phyloP scores from a whole-genome alignment of 2,888 invertebrate species.

The Chymomyza procnemis region DNA sequence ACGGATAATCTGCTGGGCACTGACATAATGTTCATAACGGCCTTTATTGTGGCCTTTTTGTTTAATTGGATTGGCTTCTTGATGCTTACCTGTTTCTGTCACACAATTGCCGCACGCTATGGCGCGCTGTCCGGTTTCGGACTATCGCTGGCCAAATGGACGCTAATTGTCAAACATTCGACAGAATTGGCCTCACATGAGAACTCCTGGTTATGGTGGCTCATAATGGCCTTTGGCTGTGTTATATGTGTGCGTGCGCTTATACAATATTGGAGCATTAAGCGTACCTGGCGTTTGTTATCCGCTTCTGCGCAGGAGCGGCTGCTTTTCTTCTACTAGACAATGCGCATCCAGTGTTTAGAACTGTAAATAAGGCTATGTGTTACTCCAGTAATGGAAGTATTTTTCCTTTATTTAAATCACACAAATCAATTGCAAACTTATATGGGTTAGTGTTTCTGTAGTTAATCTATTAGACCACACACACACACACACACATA shows the following conservation, averaged over 20 bases:
- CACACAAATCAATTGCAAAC: constrained; percentile 35
- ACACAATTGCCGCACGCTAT: constrained; percentile 94
- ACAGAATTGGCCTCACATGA: constrained; percentile 91
- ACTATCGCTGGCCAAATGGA: constrained; percentile 95
- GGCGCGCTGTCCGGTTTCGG: constrained; percentile 96
- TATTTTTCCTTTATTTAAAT: constrained; percentile 25
- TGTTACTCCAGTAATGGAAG: constrained; percentile 21
- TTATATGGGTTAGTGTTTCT: constrained; percentile 56
- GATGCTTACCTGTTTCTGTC: constrained; percentile 94
- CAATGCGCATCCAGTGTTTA: constrained; percentile 11
- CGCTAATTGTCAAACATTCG: constrained; percentile 94
- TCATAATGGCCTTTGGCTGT: constrained; percentile 93
- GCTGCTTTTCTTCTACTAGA: constrained; percentile 90
- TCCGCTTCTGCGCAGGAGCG: constrained; percentile 92
- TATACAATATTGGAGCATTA: constrained; percentile 92
- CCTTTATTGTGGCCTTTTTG: constrained; percentile 96
- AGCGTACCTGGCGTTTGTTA: constrained; percentile 91
- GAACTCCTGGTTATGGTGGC: constrained; percentile 95
- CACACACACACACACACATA: not conserved
- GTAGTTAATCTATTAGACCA: constrained; percentile 50
- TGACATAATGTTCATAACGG: constrained; percentile 94
- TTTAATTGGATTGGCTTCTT: constrained; percentile 97
- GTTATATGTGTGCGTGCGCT: constrained; percentile 92
- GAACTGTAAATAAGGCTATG: constrained; percentile 22
- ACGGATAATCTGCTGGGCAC: constrained; percentile 92